A percentile compares a stretch with the other conserved stretches of the same genome.
Evolutionary conservation across 1,140 invertebrate species (phyloP).

Genomic region (Pachyrhynchus sulphureomaculatus): DNA sequence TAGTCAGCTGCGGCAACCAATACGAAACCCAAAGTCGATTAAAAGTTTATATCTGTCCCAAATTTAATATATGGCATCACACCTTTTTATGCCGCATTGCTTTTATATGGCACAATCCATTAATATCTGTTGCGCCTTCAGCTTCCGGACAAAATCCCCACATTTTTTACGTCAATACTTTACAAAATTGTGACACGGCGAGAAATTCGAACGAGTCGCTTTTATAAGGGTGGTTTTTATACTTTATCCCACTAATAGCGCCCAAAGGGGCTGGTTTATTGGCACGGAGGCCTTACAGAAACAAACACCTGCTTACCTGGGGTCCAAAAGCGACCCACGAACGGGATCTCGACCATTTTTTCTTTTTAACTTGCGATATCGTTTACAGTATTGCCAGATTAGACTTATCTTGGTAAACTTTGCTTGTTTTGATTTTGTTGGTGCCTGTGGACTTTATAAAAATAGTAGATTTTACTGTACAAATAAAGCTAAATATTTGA

Average conservation of each 20-base stretch:
- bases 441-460: too few species aligned
- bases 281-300: neutral
- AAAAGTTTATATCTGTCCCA: too few species aligned
- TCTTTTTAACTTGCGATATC: neutral
- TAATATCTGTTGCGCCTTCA: constrained; percentile 16
- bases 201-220: constrained; percentile 15
- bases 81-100: neutral
- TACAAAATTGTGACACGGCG: constrained; percentile 17
- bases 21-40: too few species aligned
- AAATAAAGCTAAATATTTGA: too few species aligned
- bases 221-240: constrained; percentile 9
- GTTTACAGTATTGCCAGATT: too few species aligned
- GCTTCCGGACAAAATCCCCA: constrained; percentile 19
- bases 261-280: constrained; percentile 13
- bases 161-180: constrained; percentile 14
- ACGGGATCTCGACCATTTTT: neutral
- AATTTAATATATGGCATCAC: too few species aligned
- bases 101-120: constrained; percentile 12
- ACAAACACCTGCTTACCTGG: constrained; percentile 20
- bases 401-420: too few species aligned
- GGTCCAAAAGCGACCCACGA: constrained; percentile 2
- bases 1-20: too few species aligned
- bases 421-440: too few species aligned
- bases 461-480: too few species aligned
- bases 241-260: constrained; percentile 14